phyloP scores from a whole-genome alignment of 2,113 vertebrate species.

The Rhabdornis inornatus region DNA sequence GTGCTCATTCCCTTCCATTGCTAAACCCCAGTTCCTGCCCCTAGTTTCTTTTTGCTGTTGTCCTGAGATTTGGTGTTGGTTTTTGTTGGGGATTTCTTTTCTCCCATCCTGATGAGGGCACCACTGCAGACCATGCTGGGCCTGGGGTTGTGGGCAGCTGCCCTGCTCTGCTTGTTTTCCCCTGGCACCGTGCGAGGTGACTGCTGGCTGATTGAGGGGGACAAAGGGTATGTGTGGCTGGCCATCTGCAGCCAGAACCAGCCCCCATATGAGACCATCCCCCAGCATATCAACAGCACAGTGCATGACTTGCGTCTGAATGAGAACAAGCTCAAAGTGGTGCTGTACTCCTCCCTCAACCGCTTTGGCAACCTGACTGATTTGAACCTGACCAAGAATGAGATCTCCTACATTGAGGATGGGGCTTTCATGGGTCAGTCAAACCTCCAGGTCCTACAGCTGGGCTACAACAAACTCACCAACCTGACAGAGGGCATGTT shows the following conservation, averaged over 20 bases:
- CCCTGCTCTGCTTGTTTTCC: conserved; percentile 75
- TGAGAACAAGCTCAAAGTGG: conserved; percentile 95
- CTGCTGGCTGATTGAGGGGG: conserved; percentile 98
- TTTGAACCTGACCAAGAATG: conserved; percentile 98
- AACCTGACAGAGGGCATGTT: conserved; percentile 97
- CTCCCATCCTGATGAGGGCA: background rate
- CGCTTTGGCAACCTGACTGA: conserved; percentile 97
- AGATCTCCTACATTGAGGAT: conserved; percentile 97
- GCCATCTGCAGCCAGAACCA: conserved; percentile 99
- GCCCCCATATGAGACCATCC: conserved; percentile 96
- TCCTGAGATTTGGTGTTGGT: background rate
- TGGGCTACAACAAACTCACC: conserved; percentile 95
- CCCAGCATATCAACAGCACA: conserved; percentile 98
- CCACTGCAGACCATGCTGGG: conserved; percentile 69
- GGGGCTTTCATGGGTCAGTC: conserved; percentile 93
- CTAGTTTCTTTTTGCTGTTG: background rate
- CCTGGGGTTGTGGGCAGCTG: conserved; percentile 71
- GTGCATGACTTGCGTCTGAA: conserved; percentile 96
- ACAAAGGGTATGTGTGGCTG: conserved; percentile 98
- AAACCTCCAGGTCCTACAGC: conserved; percentile 93
- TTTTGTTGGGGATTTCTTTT: background rate
- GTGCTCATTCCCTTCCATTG: conserved; percentile 1
- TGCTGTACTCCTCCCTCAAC: conserved; percentile 91
- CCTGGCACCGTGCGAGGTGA: conserved; percentile 79
- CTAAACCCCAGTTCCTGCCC: background rate